phyloP scores from a whole-genome alignment of 1,140 invertebrate genomes.

The Camponotus pennsylvanicus region DNA sequence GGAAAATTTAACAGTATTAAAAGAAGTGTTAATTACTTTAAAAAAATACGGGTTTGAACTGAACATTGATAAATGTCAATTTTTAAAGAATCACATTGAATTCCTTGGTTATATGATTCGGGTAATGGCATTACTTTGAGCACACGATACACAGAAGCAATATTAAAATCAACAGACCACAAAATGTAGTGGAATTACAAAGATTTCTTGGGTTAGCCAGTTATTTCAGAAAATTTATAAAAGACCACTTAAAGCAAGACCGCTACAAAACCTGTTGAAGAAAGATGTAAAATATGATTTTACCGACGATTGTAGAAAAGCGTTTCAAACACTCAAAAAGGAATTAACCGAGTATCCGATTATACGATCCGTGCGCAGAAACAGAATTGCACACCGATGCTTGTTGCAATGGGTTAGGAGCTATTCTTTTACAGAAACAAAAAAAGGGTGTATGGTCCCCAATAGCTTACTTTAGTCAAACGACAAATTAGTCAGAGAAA shows the following conservation, averaged over 20 bases:
- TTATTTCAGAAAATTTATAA: neutral
- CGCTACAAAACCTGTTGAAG: neutral
- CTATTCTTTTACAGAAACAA: neutral
- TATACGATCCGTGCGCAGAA: neutral
- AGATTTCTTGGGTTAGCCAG: neutral
- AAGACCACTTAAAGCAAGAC: neutral
- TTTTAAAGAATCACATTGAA: neutral
- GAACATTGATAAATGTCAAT: neutral
- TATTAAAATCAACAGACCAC: neutral
- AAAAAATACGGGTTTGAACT: neutral
- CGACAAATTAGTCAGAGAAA: neutral
- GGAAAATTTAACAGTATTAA: neutral
- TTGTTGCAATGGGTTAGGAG: neutral
- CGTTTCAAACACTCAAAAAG: neutral
- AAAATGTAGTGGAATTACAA: neutral
- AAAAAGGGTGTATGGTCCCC: neutral
- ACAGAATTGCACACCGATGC: neutral
- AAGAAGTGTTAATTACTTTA: neutral
- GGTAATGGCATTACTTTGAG: neutral
- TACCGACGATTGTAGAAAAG: neutral
- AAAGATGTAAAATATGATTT: no score
- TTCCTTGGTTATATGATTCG: neutral
- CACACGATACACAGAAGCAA: neutral
- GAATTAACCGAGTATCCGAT: neutral
- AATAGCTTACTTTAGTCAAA: neutral